Base-by-base conservation (phyloP, 2,888 invertebrate genomes). In the Mesopsocus fuscifrons region DNA sequence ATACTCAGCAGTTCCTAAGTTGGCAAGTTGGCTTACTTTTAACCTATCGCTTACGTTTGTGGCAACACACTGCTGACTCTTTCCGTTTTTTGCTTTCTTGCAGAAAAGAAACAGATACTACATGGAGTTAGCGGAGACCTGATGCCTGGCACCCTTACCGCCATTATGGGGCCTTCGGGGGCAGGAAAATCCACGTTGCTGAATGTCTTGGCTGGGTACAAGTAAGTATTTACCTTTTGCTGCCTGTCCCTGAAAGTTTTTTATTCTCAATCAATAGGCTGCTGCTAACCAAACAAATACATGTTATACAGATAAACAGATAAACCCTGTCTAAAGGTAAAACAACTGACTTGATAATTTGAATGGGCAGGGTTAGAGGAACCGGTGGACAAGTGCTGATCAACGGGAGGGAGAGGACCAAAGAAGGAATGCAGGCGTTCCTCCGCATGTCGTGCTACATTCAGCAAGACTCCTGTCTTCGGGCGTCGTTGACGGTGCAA, bases 131-230 rank as follows among this genome's bases (percentile, higher is more conserved):
- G 57, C 46, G 65, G 65, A 1, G 62, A 61, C 50, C 64, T 74
- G 58, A 67, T 65, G 47, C 69, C 74, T 1, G 74, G 74, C 15
- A 67, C 74, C 49, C 55, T 74, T 41, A 71, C 74, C 0, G 74
- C 74, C 34, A 74, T 75, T 47, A 74, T 74, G 73, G 74, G 74
- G 1, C 74, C 74, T 3, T 74, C 74, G 0, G 78, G 78, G 2
- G 75, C 78, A 1, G 79, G 84, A 34, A 84, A 91, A 57, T 85
- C 85, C 42, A 87, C 89, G 0, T 67, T 91, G 2, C 74, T 89
- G 59, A 91, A 89, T 58, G 84, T 89, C 46, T 68, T 89, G 42
- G 87, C 88, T 18, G 91, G 88, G 41, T 89, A 80, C 61, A 76
- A 78, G 89, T 88, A 64, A 74, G 80, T 71, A 26, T 11, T n/a